These are phyloP conservation scores for Setophaga kirtlandii DNA, from an alignment of 2,113 vertebrate species.

Conservation along the genomic window DNA sequence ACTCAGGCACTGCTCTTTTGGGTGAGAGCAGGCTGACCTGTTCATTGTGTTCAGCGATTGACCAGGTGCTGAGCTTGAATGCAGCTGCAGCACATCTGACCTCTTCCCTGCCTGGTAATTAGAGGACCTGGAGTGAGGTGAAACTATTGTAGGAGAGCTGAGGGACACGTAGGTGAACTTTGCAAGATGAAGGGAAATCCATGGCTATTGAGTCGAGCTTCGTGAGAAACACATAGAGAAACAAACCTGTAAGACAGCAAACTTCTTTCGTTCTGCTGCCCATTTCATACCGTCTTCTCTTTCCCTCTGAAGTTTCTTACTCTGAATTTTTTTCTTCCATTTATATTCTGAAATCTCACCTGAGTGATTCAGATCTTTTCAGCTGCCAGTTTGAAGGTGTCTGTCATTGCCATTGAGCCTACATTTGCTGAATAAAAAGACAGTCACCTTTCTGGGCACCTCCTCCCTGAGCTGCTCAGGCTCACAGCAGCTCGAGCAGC, in stretches of 20 bases:
- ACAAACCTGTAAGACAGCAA: background rate
- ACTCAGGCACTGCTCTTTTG: background rate
- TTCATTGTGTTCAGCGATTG: background rate
- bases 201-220: background rate
- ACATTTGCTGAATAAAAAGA: background rate
- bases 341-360: constrained; percentile 18
- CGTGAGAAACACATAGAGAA: background rate
- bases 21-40: background rate
- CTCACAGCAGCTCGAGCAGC: background rate
- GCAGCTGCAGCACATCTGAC: background rate
- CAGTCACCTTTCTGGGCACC: background rate
- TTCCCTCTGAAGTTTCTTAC: background rate
- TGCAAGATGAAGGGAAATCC: background rate
- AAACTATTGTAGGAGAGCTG: background rate
- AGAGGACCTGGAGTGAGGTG: background rate
- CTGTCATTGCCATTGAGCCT: background rate
- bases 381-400: background rate
- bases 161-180: background rate
- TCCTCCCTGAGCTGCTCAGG: background rate
- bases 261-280: background rate
- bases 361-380: background rate
- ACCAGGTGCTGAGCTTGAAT: background rate
- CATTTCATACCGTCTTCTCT: background rate
- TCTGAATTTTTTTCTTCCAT: background rate
- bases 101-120: background rate